Evolutionary conservation across 2,113 vertebrate genomes (phyloP).

Genomic region (Poicephalus meyeri): DNA sequence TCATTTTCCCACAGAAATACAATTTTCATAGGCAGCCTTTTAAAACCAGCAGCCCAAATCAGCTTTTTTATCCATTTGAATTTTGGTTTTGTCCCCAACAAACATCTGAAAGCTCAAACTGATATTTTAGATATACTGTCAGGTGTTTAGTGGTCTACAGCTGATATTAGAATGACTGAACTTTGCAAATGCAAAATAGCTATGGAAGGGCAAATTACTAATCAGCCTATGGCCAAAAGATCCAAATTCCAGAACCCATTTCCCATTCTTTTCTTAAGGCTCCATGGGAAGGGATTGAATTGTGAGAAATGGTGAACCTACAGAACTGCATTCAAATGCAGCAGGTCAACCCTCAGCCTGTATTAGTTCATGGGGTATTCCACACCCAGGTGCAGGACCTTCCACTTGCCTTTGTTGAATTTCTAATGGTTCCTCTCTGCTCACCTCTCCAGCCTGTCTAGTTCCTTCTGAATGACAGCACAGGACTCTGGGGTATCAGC

Average conservation of each 20-base stretch:
- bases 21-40: no score
- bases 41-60: no score
- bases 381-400: no score
- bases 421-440: no score
- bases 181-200: background rate
- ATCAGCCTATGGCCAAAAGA: background rate
- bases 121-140: background rate
- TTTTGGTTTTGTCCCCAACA: background rate
- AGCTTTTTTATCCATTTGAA: no score
- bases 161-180: background rate
- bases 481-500: no score
- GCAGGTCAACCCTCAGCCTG: no score
- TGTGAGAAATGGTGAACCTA: background rate
- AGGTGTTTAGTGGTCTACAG: background rate
- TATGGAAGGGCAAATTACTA: background rate
- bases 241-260: background rate
- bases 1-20: no score
- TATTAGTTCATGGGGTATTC: no score
- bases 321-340: background rate
- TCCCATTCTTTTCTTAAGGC: background rate
- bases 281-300: background rate
- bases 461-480: no score
- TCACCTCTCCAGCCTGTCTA: no score
- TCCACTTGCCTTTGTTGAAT: no score
- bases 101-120: background rate